phyloP scores from a whole-genome alignment of 2,888 invertebrate species.

The Litoditis marina region DNA sequence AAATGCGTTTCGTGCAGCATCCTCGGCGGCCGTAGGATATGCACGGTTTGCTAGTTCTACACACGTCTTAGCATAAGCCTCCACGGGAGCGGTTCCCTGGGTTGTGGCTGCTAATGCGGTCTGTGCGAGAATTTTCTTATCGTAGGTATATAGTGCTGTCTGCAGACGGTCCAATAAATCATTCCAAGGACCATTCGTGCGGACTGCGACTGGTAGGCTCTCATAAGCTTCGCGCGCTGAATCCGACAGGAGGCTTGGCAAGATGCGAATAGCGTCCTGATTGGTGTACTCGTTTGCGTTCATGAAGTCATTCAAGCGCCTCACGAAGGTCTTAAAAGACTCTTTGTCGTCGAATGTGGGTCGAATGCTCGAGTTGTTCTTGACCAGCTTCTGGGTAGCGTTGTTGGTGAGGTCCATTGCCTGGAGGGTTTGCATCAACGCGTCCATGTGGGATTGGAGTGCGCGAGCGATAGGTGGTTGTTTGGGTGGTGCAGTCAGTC shows the following conservation, averaged over 20 bases:
- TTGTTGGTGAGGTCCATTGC: no score
- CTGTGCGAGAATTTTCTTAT: background rate
- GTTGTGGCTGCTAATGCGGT: background rate
- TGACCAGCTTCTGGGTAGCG: no score
- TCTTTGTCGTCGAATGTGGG: background rate
- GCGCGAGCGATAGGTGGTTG: no score
- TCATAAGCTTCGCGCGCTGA: background rate
- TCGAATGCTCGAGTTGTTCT: no score
- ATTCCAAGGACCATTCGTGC: background rate
- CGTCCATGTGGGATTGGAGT: no score
- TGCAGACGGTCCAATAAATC: background rate
- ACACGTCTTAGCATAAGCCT: background rate
- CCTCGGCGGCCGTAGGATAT: constrained; percentile 3
- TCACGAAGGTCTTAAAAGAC: background rate
- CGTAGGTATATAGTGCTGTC: background rate
- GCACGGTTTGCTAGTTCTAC: background rate
- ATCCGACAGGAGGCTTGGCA: background rate
- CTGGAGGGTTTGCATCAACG: no score
- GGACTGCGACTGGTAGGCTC: background rate
- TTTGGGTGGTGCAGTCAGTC: no score
- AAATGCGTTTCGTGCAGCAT: background rate
- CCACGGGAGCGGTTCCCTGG: background rate
- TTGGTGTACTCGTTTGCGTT: background rate
- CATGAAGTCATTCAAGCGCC: background rate
- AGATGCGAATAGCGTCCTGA: background rate